Percentiles rank a stretch among this genome's conserved stretches.
phyloP scores from a whole-genome alignment of 2,888 invertebrate species.

The Melitaea athalia region DNA sequence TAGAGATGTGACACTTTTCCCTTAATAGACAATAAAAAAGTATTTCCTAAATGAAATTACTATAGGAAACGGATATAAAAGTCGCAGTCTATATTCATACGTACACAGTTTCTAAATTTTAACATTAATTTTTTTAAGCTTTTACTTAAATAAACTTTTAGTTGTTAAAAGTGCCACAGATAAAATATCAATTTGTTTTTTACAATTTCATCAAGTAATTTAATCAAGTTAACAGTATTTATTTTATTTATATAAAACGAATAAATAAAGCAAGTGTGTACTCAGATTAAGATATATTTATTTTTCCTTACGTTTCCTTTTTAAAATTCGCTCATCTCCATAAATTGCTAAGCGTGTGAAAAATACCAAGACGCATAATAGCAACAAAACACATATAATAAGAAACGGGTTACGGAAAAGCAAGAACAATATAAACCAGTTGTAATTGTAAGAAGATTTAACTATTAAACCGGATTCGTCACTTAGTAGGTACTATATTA shows the following conservation, averaged over 20 bases:
- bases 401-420: slow-evolving; percentile 31
- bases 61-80: slow-evolving; percentile 8
- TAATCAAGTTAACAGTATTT: too few relatives aligned
- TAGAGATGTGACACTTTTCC: slow-evolving; percentile 4
- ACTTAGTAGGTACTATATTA: slow-evolving; percentile 11
- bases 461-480: slow-evolving; percentile 31
- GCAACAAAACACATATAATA: slow-evolving; percentile 24
- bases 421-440: slow-evolving; percentile 36
- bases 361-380: slow-evolving; percentile 25
- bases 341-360: slow-evolving; percentile 33
- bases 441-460: slow-evolving; percentile 31
- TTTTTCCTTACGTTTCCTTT: slow-evolving; percentile 19
- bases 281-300: too few relatives aligned
- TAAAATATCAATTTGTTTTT: too few relatives aligned
- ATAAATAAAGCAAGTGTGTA: too few relatives aligned
- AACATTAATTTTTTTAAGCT: neutral
- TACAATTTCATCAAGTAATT: too few relatives aligned
- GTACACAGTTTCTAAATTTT: neutral
- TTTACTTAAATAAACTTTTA: too few relatives aligned
- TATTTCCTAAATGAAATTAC: slow-evolving; percentile 9
- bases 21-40: neutral
- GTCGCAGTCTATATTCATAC: neutral
- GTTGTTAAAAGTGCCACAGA: too few relatives aligned
- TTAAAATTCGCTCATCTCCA: slow-evolving; percentile 24
- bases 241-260: too few relatives aligned